Percentiles rank a stretch among this genome's conserved stretches.
These are phyloP conservation scores for Henicopernis longicauda DNA, from an alignment of 2,113 vertebrate genomes.

Conservation along the genomic window DNA sequence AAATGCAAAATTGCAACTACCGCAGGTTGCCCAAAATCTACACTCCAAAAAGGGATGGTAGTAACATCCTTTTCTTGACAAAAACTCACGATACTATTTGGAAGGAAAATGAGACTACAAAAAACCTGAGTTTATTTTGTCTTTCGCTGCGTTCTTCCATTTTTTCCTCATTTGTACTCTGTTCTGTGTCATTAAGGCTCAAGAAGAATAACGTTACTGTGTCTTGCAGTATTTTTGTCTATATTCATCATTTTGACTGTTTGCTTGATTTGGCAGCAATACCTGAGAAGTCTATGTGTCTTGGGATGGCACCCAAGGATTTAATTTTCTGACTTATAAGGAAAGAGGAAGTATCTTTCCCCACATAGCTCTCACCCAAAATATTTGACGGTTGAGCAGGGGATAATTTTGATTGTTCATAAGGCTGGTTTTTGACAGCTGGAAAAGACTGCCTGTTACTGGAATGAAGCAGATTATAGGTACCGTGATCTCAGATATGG, in stretches of 20 bases:
- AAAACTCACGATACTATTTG: background rate
- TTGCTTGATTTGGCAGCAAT: background rate
- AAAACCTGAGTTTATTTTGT: background rate
- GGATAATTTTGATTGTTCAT: background rate
- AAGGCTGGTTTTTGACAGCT: background rate
- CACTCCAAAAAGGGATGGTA: rapidly evolving
- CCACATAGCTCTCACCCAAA: background rate
- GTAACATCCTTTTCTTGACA: background rate
- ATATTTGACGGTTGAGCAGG: background rate
- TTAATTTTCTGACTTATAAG: background rate
- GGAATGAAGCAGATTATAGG: background rate
- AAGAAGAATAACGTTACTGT: background rate
- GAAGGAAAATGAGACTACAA: background rate
- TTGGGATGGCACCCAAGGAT: background rate
- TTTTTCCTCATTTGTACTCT: background rate
- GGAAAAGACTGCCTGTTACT: background rate
- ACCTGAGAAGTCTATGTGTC: background rate
- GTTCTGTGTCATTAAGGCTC: background rate
- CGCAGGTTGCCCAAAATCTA: background rate
- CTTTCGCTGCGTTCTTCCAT: background rate
- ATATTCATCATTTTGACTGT: background rate
- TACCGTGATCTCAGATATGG: rapidly evolving
- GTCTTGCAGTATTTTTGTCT: background rate
- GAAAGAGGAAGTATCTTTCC: background rate
- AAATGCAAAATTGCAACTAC: background rate